These are phyloP conservation scores for Platalea minor DNA, from an alignment of 2,797 vertebrate species.

Conservation along the genomic window DNA sequence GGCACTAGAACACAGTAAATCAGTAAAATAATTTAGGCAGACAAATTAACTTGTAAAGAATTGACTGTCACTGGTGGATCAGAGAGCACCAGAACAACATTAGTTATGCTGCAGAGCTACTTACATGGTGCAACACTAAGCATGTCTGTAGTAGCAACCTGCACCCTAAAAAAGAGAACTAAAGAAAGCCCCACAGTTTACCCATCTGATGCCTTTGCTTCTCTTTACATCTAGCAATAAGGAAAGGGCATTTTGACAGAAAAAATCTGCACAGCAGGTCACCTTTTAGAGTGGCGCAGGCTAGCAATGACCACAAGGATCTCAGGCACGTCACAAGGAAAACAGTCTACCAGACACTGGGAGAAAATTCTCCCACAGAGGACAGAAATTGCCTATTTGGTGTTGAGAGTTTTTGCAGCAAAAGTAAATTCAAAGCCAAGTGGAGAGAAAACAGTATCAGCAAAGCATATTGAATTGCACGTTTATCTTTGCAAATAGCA, in stretches of 20 bases:
- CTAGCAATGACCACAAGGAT: background rate
- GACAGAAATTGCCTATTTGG: background rate
- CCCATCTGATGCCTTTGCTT: background rate
- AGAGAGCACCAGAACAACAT: background rate
- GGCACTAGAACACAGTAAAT: background rate
- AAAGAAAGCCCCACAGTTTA: background rate
- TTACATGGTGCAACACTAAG: background rate
- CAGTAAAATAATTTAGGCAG: background rate
- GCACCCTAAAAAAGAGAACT: background rate
- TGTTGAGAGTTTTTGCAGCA: background rate
- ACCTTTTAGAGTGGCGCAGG: background rate
- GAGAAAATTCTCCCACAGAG: background rate
- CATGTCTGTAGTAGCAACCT: background rate
- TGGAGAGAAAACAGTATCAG: background rate
- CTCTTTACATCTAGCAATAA: background rate
- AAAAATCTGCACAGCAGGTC: background rate
- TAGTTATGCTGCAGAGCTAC: background rate
- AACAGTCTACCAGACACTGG: background rate
- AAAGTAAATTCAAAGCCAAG: background rate
- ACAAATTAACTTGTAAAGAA: background rate
- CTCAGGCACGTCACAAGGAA: background rate
- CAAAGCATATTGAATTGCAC: background rate
- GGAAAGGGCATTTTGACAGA: background rate
- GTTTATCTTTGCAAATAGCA: background rate
- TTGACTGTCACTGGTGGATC: background rate